Evolutionary conservation across 2,113 vertebrate species (phyloP), one percentile per base, ranked within the genome.

Genomic region (Mirounga angustirostris): DNA sequence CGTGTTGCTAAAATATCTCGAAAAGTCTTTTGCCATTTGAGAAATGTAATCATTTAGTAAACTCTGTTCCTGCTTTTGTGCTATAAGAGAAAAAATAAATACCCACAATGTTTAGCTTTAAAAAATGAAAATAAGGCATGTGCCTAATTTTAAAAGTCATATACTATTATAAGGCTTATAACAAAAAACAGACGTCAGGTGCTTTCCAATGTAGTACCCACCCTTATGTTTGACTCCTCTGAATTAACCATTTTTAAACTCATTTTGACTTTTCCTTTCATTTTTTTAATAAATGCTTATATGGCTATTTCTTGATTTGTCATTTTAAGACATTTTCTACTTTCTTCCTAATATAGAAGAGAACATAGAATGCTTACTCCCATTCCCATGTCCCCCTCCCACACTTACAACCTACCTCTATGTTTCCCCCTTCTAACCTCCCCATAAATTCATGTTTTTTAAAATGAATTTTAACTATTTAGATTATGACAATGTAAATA

Each of bases 21-120:
- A 26, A 92, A 95, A 94, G 4, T 99, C 97, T 63, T 82, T 97
- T 54, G 22, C 56, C 50, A 84, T 59, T 19, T 69, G 71, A 78
- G 5, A 61, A 90, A 97, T 98, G 7, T 16, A 16, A 40, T 0
- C 65, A 4, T 58, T 97, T 89, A 99, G 6, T 40, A 92, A 46
- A 69, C 4, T 36, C 50, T 98, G 85, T 26, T 98, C 94, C 6
- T 87, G 73, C 80, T 89, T 96, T 50, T 95, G 90, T 36, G 63
- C 98, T 99, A 84, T 86, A 92, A 94, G 81, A 88, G 16, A 95
- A 61, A 81, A 85, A 69, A 80, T 84, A 82, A 94, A 21, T 88
- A 63, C 21, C 2, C 7, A 36, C 26, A 88, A 15, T 82, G 30
- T 67, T 94, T 76, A 71, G 78, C 50, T 97, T 69, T 63, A 90